Percentiles rank a stretch among this genome's conserved stretches.
Evolutionary conservation across 2,797 vertebrate genomes (phyloP).

Genomic region (Antennarius maculatus): DNA sequence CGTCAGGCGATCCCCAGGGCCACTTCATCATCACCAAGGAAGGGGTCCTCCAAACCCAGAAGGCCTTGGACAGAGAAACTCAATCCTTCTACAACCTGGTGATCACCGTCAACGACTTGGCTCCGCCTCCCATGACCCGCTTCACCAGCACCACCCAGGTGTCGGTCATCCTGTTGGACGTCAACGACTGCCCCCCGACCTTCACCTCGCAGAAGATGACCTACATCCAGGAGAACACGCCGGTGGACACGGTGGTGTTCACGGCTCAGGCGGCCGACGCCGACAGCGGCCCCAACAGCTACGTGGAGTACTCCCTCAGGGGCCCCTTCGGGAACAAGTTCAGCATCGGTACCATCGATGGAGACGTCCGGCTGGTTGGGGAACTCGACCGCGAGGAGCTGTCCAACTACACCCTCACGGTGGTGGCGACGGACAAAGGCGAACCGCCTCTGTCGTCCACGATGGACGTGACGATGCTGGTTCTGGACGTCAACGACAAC

Average conservation of each 20-base stretch:
- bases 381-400: slow-evolving; percentile 92
- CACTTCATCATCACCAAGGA: slow-evolving; percentile 85
- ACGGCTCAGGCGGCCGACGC: slow-evolving; percentile 87
- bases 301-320: slow-evolving; percentile 92
- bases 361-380: slow-evolving; percentile 87
- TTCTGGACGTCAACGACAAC: slow-evolving; percentile 96
- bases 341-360: slow-evolving; percentile 89
- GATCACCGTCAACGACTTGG: slow-evolving; percentile 89
- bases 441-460: slow-evolving; percentile 88
- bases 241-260: slow-evolving; percentile 91
- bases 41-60: slow-evolving; percentile 84
- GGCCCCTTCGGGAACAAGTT: slow-evolving; percentile 86
- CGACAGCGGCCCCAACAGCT: slow-evolving; percentile 97
- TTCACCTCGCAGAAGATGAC: slow-evolving; percentile 92
- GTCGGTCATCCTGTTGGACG: slow-evolving; percentile 93
- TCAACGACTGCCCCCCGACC: slow-evolving; percentile 91
- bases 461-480: slow-evolving; percentile 87
- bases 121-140: slow-evolving; percentile 76
- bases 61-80: slow-evolving; percentile 88
- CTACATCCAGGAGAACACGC: slow-evolving; percentile 94
- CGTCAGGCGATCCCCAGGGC: slow-evolving; percentile 88
- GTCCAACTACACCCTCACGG: slow-evolving; percentile 90
- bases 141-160: slow-evolving; percentile 94
- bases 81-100: slow-evolving; percentile 97
- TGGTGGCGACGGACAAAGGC: slow-evolving; percentile 95